Percentiles rank a stretch among this genome's conserved stretches.
Evolutionary conservation across 2,113 vertebrate species (phyloP).

Genomic region (Tragelaphus scriptus): DNA sequence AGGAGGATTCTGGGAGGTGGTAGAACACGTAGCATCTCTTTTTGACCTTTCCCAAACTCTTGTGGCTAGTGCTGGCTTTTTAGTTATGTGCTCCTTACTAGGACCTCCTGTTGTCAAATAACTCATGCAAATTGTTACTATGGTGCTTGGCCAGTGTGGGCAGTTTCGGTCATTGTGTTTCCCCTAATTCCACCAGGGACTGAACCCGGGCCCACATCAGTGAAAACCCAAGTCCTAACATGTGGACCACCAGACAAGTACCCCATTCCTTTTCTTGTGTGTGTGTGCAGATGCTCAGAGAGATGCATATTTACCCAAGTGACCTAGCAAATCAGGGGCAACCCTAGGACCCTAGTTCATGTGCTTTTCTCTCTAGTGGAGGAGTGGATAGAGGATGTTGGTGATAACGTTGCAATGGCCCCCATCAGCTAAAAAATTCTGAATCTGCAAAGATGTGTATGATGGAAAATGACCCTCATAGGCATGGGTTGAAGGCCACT

Average conservation of each 20-base stretch:
- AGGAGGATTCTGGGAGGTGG: not conserved
- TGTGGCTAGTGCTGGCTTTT: not conserved
- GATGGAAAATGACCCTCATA: not conserved
- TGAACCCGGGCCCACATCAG: not conserved
- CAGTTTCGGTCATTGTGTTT: not conserved
- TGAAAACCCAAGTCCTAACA: not conserved
- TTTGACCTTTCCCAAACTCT: not conserved
- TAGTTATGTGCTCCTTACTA: not conserved
- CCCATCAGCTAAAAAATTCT: not conserved
- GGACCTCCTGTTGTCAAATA: not conserved
- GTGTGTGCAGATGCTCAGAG: not conserved
- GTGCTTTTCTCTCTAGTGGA: not conserved
- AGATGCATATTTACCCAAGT: not conserved
- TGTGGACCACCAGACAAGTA: not conserved
- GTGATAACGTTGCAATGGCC: not conserved
- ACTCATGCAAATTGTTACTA: not conserved
- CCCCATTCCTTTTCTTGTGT: not conserved
- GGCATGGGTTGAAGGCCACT: not conserved
- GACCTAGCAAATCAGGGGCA: not conserved
- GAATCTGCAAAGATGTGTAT: rapidly evolving
- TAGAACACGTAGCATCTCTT: not conserved
- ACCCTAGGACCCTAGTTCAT: not conserved
- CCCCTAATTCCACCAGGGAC: not conserved
- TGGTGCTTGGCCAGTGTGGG: not conserved
- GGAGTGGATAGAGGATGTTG: not conserved